These are phyloP conservation scores for Aethes cnicana DNA, from an alignment of 2,888 invertebrate species.

Conservation along the genomic window DNA sequence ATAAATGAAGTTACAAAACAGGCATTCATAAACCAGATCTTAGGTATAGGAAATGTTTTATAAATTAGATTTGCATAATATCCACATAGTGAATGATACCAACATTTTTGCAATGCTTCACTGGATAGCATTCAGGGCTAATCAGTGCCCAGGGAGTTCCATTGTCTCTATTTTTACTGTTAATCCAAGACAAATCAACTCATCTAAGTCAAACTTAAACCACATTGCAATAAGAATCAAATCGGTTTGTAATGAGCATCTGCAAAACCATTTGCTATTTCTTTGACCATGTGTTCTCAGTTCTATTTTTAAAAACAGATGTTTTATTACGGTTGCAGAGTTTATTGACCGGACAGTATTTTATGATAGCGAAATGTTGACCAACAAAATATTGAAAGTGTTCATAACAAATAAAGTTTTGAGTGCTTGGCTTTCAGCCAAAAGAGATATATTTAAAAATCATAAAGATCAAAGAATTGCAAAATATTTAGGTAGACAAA, in stretches of 20 bases:
- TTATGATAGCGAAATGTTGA: conserved; percentile 16
- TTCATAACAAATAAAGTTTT: conserved; percentile 31
- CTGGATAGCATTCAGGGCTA: too few relatives aligned
- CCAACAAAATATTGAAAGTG: conserved; percentile 27
- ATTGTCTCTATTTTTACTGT: conserved; percentile 25
- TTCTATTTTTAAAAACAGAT: conserved; percentile 30
- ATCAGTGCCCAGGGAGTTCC: conserved; percentile 17
- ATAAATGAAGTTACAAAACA: too few relatives aligned
- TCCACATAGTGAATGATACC: too few relatives aligned
- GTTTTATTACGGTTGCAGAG: conserved; percentile 23
- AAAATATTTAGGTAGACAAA: neutral
- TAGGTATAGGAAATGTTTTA: too few relatives aligned
- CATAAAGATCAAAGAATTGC: conserved; percentile 28
- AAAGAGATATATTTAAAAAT: conserved; percentile 31
- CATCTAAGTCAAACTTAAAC: neutral
- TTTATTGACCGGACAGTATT: conserved; percentile 24
- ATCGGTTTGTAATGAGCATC: neutral
- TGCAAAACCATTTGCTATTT: conserved; percentile 22
- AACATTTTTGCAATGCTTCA: too few relatives aligned
- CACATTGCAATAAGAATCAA: neutral
- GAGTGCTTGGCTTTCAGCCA: conserved; percentile 43
- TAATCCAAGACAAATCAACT: conserved; percentile 2
- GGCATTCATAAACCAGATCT: too few relatives aligned
- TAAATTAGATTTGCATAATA: too few relatives aligned
- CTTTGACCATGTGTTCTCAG: conserved; percentile 27